Base-by-base conservation (phyloP, 2,888 invertebrate genomes). In the Cheilosia grossa region DNA sequence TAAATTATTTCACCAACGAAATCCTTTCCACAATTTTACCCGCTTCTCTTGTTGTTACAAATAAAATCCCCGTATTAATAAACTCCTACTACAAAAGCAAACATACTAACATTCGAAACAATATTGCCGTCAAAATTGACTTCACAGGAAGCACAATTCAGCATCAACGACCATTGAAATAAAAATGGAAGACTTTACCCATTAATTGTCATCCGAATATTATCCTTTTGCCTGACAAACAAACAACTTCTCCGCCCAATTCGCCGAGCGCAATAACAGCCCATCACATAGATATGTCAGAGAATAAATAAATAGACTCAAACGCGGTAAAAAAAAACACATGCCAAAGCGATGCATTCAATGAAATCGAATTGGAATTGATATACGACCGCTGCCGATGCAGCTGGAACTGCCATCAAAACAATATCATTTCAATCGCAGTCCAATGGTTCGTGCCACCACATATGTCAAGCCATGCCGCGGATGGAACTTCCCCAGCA, bases 371-470 rank as follows among this genome's bases (percentile, higher is more conserved):
- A 70, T 74, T 70, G 74, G 42, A 83, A 79, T 79, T 83, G 79
- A 83, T 63, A 79, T 58, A 82, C 51, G 83, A 74, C 73, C 56
- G 40, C 42, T 47, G 53, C 15, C 3, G 47, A 21, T 64, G 69
- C 79, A 69, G 49, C 53, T 74, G 70, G 19, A 59, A n/a, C 69
- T 80, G 80, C 80, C 70, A 83, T 70, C 64, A 59, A 83, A 83
- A 83, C 83, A 83, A 83, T 83, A 83, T 83, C 83, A 74, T 83
- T 83, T 83, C 80, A 83, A 83, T 83, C 79, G 79, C 83, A 69
- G 74, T 73, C 58, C 74, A 82, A 79, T 79, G 73, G 67, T 54
- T 82, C 17, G 6, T 73, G 79, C 82, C 67, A 82, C 73, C 82
- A 70, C 78, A 83, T 59, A 79, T 79, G 80, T 83, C 80, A 83